phyloP scores from a whole-genome alignment of 2,797 vertebrate species.

The Leptatherina wallacei region DNA sequence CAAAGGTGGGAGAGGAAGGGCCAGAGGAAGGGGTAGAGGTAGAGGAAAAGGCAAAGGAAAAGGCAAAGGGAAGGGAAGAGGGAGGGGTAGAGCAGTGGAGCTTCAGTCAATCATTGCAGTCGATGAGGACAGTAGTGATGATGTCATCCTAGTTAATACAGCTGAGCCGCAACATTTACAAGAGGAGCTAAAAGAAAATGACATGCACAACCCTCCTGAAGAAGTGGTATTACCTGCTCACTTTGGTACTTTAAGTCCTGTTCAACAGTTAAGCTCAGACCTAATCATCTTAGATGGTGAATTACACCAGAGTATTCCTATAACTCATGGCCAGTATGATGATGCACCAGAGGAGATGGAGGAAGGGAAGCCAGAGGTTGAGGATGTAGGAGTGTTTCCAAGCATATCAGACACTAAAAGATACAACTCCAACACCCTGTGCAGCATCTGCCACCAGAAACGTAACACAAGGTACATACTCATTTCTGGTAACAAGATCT shows the following conservation, averaged over 20 bases:
- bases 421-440: slow-evolving; percentile 85
- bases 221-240: slow-evolving; percentile 22
- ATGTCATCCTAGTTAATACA: slow-evolving; percentile 51
- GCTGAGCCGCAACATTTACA: slow-evolving; percentile 62
- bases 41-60: slow-evolving; percentile 69
- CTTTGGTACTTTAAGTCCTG: slow-evolving; percentile 42
- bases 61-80: slow-evolving; percentile 69
- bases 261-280: slow-evolving; percentile 50
- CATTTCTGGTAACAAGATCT: slow-evolving; percentile 30
- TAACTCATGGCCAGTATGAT: slow-evolving; percentile 61
- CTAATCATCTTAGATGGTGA: slow-evolving; percentile 59
- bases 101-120: slow-evolving; percentile 40
- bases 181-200: slow-evolving; percentile 66
- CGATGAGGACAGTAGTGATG: slow-evolving; percentile 48
- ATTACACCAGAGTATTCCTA: slow-evolving; percentile 45
- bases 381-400: slow-evolving; percentile 53
- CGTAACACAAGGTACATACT: slow-evolving; percentile 89
- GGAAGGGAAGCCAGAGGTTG: slow-evolving; percentile 15
- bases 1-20: slow-evolving; percentile 65
- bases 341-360: slow-evolving; percentile 65
- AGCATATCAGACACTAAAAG: slow-evolving; percentile 80
- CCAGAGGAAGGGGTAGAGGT: slow-evolving; percentile 62
- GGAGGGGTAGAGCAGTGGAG: slow-evolving; percentile 52
- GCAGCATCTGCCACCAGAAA: slow-evolving; percentile 91
- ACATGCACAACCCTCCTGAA: slow-evolving; percentile 9